Percentiles rank a stretch among this genome's conserved stretches.
phyloP scores from a whole-genome alignment of 2,113 vertebrate genomes.

The Apaloderma vittatum region DNA sequence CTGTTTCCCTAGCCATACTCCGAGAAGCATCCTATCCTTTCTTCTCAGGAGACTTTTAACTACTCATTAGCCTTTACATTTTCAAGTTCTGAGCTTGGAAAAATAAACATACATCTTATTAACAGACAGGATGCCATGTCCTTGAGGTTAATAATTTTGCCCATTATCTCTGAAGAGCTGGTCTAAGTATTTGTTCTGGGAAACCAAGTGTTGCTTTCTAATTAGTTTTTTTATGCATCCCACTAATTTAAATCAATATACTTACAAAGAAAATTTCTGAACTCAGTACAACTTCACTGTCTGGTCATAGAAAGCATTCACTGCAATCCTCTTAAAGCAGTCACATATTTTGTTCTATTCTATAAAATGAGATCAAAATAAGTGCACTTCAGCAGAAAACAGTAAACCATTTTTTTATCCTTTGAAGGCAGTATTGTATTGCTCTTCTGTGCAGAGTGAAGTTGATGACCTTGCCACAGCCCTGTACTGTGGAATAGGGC shows the following conservation, averaged over 20 bases:
- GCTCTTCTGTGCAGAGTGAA: not conserved
- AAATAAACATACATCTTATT: constrained; percentile 9
- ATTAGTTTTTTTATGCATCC: constrained; percentile 27
- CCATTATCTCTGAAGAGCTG: constrained; percentile 26
- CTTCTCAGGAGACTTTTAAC: constrained; percentile 3
- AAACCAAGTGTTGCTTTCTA: constrained; percentile 20
- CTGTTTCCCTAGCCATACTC: not conserved
- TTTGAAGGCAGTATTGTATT: not conserved
- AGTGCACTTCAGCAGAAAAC: not conserved
- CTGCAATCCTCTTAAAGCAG: not conserved
- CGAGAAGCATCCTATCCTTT: not conserved
- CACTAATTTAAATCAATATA: constrained; percentile 32
- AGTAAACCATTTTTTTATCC: not conserved
- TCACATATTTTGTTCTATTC: not conserved
- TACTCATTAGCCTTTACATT: not conserved
- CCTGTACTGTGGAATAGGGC: not conserved
- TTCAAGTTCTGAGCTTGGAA: not conserved
- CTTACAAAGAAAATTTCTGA: not conserved
- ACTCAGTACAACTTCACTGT: not conserved
- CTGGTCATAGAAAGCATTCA: not conserved
- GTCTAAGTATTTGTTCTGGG: constrained; percentile 19
- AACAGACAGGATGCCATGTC: not conserved
- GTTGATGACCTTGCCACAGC: not conserved
- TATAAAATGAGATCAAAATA: not conserved
- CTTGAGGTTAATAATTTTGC: constrained; percentile 52